These are phyloP conservation scores for Vanessa tameamea DNA, from an alignment of 1,140 invertebrate species.

Conservation along the genomic window DNA sequence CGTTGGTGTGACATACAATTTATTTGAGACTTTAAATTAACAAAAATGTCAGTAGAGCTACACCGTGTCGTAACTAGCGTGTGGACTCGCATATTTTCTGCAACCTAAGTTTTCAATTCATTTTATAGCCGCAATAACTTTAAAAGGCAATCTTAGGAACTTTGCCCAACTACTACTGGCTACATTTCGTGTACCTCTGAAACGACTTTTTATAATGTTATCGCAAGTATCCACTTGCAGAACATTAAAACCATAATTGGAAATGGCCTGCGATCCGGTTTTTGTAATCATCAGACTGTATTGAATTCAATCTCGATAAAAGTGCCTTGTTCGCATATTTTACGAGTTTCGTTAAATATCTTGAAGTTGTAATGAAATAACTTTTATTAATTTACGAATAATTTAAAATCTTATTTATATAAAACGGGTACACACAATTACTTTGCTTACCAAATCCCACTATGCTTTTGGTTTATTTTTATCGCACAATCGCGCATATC, in stretches of 20 bases:
- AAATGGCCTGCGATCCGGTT: constrained; percentile 55
- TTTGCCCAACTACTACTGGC: constrained; percentile 57
- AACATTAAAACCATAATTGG: constrained; percentile 64
- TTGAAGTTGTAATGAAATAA: constrained; percentile 36
- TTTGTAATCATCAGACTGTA: constrained; percentile 60
- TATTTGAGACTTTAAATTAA: constrained; percentile 55
- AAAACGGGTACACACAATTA: no score
- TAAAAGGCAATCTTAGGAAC: constrained; percentile 70
- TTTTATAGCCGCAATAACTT: constrained; percentile 50
- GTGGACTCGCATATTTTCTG: constrained; percentile 58
- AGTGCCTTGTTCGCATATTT: constrained; percentile 58
- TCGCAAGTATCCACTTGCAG: constrained; percentile 67
- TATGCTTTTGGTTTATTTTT: no score
- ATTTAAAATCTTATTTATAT: no score
- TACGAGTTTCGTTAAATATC: constrained; percentile 40
- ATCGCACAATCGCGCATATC: constrained; percentile 17
- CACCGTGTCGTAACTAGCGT: constrained; percentile 42
- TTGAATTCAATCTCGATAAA: constrained; percentile 71
- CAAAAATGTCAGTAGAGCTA: constrained; percentile 46
- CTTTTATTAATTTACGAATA: constrained; percentile 12
- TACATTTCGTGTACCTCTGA: constrained; percentile 65
- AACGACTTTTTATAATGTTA: constrained; percentile 71
- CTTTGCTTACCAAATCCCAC: no score
- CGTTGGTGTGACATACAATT: constrained; percentile 57
- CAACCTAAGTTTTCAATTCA: constrained; percentile 62